Conservation (phyloP, 2,888 invertebrate species). For the Synanthedon formicaeformis region DNA sequence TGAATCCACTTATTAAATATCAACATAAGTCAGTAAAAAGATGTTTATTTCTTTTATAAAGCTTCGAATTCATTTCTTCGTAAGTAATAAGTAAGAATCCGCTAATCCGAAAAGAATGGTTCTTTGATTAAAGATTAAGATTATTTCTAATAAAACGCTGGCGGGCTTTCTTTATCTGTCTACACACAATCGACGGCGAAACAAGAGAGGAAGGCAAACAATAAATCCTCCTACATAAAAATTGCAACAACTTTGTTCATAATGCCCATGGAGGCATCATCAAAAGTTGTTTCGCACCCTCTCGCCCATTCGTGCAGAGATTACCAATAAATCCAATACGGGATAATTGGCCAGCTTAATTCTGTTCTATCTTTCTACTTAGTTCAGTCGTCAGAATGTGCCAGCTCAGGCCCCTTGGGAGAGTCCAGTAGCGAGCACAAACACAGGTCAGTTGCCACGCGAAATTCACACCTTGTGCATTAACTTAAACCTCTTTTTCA, state of each 20-base stretch:
- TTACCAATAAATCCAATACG: conserved; percentile 72
- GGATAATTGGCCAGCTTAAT: conserved; percentile 72
- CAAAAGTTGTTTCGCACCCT: conserved; percentile 71
- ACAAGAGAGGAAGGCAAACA: conserved; percentile 55
- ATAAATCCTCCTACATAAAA: conserved; percentile 68
- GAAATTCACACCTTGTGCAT: conserved; percentile 39
- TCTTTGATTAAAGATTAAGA: conserved; percentile 47
- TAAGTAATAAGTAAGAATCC: conserved; percentile 13
- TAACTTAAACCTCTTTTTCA: conserved; percentile 39
- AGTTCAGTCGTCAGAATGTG: conserved; percentile 71
- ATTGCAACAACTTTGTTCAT: conserved; percentile 70
- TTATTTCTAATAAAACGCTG: conserved; percentile 52
- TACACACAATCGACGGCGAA: conserved; percentile 51
- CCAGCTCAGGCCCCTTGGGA: conserved; percentile 67
- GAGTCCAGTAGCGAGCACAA: conserved; percentile 55
- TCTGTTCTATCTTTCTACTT: conserved; percentile 72
- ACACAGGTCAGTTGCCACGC: conserved; percentile 40
- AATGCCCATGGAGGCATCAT: conserved; percentile 67
- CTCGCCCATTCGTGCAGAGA: conserved; percentile 70
- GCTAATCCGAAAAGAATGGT: conserved; percentile 29
- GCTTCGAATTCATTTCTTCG: neutral
- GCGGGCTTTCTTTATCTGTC: conserved; percentile 53
- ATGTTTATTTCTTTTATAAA: neutral
- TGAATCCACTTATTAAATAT: too few relatives aligned
- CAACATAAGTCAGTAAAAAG: too few relatives aligned